Evolutionary conservation across 2,888 invertebrate species (phyloP), one percentile per base, ranked within the genome.

Genomic region (Oscheius sp.): DNA sequence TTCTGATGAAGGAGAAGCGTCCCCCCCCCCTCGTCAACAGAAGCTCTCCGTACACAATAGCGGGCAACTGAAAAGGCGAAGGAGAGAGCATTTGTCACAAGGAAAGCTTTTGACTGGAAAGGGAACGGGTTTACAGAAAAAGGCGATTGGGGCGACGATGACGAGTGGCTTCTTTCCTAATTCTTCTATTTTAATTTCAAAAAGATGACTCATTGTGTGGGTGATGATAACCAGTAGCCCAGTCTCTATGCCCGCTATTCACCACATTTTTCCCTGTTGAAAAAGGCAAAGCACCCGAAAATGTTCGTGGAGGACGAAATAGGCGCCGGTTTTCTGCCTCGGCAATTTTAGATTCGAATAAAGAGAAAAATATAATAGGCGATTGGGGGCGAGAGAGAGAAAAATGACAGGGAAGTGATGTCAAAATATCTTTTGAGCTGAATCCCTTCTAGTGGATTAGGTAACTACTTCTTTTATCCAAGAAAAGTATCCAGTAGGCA

Each of bases 281-380:
- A 55, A 25, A 55, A 21, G 23, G 21, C 23, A 55, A 55, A 55
- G 55, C 55, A 18, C 13, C 13, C 16, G 2, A 16, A 55, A 21
- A 55, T 13, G 55, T n/a, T n/a, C n/a, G n/a, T n/a, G n/a, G n/a
- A n/a, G n/a, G n/a, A n/a, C 49, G 7, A 27, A 58, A 58, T 58
- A 58, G 58, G 58, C 58, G 27, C 58, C 58, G 58, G 58, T 58
- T 58, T 58, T 12, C 35, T 35, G 35, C 35, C 35, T 3, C 12
- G 58, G 58, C 29, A 49, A 49, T 49, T 49, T 49, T 49, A 21
- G 49, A 21, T 13, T 21, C 21, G 25, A 27, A 58, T 21, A 2
- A 29, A 58, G 29, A 23, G 58, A 58, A 58, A 58, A 58, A 53
- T 53, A 53, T 35, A 29, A 29, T 58, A 29, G 29, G 58, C 49